Percentiles rank a stretch among this genome's conserved stretches.
phyloP scores from a whole-genome alignment of 2,888 invertebrate species.

The Actias luna region DNA sequence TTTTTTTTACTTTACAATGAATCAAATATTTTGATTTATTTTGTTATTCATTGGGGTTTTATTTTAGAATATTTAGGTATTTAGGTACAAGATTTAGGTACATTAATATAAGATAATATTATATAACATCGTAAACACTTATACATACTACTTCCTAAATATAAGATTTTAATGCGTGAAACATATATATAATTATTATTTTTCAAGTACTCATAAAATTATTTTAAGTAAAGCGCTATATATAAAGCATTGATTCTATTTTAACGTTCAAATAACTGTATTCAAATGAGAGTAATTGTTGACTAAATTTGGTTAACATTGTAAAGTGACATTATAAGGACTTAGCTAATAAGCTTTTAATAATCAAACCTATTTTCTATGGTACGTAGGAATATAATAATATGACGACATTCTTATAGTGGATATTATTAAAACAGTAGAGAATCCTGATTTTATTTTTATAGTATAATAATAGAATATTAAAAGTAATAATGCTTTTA shows the following conservation, averaged over 20 bases:
- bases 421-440: too few relatives aligned
- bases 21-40: background rate
- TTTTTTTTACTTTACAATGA: background rate
- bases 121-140: background rate
- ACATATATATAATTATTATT: background rate
- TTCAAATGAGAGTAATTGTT: too few relatives aligned
- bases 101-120: background rate
- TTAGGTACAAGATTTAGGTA: too few relatives aligned
- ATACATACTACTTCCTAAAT: background rate
- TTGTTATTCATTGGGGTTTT: background rate
- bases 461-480: background rate
- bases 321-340: too few relatives aligned
- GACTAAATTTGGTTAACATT: too few relatives aligned
- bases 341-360: background rate
- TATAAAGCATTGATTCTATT: too few relatives aligned
- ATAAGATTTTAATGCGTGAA: background rate
- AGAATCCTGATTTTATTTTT: too few relatives aligned
- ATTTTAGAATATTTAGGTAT: too few relatives aligned
- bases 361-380: background rate
- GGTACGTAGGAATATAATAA: too few relatives aligned
- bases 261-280: too few relatives aligned
- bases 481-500: background rate
- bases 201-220: background rate
- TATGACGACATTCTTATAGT: too few relatives aligned
- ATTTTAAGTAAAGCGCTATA: background rate